These are phyloP conservation scores for Drosophila orena DNA, from an alignment of 1,140 invertebrate genomes.

Conservation along the genomic window DNA sequence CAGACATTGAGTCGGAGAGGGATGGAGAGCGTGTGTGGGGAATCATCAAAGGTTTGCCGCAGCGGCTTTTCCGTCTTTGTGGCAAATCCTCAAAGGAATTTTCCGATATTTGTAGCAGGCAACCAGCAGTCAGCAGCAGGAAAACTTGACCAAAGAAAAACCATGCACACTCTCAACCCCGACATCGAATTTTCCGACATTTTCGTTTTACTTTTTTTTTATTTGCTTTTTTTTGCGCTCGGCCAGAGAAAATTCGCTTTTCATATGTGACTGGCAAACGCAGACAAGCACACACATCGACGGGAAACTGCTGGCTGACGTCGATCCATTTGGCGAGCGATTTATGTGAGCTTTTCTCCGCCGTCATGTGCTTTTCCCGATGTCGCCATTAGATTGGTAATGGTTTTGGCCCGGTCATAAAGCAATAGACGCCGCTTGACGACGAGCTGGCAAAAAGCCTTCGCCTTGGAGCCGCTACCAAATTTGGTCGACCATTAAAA, in stretches of 20 bases:
- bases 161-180: constrained; percentile 55
- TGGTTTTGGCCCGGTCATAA: constrained; percentile 29
- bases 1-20: constrained; percentile 15
- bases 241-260: constrained; percentile 78
- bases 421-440: constrained; percentile 52
- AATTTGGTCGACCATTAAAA: constrained; percentile 49
- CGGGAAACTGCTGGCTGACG: constrained; percentile 68
- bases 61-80: constrained; percentile 79
- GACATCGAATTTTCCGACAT: constrained; percentile 73
- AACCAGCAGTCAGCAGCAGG: constrained; percentile 65
- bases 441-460: constrained; percentile 35
- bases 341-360: constrained; percentile 45
- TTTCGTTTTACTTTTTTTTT: constrained; percentile 50
- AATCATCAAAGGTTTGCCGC: constrained; percentile 84
- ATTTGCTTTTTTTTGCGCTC: constrained; percentile 53
- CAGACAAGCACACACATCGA: constrained; percentile 54
- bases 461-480: constrained; percentile 36
- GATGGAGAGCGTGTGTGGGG: constrained; percentile 53
- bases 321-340: constrained; percentile 67
- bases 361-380: constrained; percentile 34
- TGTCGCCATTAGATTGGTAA: constrained; percentile 13
- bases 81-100: constrained; percentile 84
- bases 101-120: constrained; percentile 84
- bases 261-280: constrained; percentile 61
- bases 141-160: constrained; percentile 79